Evolutionary conservation across 1,140 invertebrate species (phyloP).

Genomic region (Andricus grossulariae): DNA sequence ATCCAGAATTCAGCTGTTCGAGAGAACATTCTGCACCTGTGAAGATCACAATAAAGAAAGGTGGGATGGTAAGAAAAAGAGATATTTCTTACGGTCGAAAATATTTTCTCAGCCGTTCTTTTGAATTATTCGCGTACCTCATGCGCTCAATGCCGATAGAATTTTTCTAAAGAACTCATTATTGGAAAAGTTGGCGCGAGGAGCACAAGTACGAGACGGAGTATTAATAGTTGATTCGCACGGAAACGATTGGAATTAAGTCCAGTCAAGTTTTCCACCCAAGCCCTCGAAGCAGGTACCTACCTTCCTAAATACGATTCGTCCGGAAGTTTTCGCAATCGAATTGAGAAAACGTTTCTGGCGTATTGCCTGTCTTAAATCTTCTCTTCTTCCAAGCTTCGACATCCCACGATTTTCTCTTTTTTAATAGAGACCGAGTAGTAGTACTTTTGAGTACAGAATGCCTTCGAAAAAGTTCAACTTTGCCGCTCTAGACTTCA

Average conservation of each 20-base stretch:
- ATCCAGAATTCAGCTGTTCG: too few relatives aligned
- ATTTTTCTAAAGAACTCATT: conserved; percentile 61
- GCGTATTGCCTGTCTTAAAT: conserved; percentile 43
- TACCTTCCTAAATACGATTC: conserved; percentile 50
- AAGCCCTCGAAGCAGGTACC: conserved; percentile 41
- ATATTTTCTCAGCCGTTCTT: conserved; percentile 57
- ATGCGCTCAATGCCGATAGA: conserved; percentile 50
- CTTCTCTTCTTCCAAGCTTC: conserved; percentile 33
- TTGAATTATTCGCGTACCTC: conserved; percentile 58
- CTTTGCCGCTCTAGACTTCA: too few relatives aligned
- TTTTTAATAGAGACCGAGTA: too few relatives aligned
- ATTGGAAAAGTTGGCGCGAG: conserved; percentile 47
- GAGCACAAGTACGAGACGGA: conserved; percentile 47
- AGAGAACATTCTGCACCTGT: too few relatives aligned
- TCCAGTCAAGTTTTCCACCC: conserved; percentile 53
- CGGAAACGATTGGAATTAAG: conserved; percentile 53
- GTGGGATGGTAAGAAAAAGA: too few relatives aligned
- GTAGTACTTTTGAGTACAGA: too few relatives aligned
- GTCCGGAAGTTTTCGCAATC: conserved; percentile 55
- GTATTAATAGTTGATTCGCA: conserved; percentile 54
- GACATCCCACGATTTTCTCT: too few relatives aligned
- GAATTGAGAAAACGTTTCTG: conserved; percentile 55
- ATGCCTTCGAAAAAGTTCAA: too few relatives aligned
- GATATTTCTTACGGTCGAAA: conserved; percentile 45
- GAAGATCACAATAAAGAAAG: too few relatives aligned